These are phyloP conservation scores for Uromys caudimaculatus DNA, from an alignment of 2,797 vertebrate species.

Conservation along the genomic window DNA sequence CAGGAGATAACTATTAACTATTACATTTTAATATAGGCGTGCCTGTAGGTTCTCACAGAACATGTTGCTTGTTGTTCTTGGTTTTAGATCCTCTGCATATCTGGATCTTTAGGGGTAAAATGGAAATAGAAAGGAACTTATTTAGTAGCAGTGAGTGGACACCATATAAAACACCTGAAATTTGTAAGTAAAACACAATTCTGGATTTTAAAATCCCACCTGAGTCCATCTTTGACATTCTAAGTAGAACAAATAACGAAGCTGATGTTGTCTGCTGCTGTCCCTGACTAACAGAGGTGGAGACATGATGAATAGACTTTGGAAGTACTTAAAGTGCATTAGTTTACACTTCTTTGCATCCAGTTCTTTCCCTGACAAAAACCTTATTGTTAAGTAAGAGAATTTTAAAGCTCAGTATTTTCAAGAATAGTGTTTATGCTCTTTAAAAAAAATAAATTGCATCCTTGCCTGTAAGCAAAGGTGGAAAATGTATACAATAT, in stretches of 20 bases:
- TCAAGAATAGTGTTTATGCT: slow-evolving; percentile 48
- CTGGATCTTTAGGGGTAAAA: background rate
- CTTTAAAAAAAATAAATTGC: slow-evolving; percentile 63
- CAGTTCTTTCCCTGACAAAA: background rate
- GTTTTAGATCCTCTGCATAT: background rate
- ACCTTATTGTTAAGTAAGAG: slow-evolving; percentile 54
- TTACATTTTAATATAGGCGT: background rate
- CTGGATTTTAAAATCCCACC: slow-evolving; percentile 5
- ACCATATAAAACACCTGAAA: background rate
- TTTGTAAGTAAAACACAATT: slow-evolving; percentile 7
- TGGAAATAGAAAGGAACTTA: background rate
- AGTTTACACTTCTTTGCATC: background rate
- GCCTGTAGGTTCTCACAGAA: background rate
- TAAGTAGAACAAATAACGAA: background rate
- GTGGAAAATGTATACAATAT: slow-evolving; percentile 50
- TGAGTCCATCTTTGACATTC: background rate
- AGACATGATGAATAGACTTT: background rate
- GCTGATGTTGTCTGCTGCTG: background rate
- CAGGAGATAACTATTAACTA: background rate
- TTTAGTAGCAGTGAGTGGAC: background rate
- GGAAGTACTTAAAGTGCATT: slow-evolving; percentile 8
- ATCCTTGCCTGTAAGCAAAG: slow-evolving; percentile 58
- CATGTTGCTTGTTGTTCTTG: background rate
- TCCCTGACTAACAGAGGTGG: background rate
- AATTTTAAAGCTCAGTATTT: slow-evolving; percentile 58